Base-by-base conservation (phyloP, 2,888 invertebrate species). In the Thymelicus acteon region DNA sequence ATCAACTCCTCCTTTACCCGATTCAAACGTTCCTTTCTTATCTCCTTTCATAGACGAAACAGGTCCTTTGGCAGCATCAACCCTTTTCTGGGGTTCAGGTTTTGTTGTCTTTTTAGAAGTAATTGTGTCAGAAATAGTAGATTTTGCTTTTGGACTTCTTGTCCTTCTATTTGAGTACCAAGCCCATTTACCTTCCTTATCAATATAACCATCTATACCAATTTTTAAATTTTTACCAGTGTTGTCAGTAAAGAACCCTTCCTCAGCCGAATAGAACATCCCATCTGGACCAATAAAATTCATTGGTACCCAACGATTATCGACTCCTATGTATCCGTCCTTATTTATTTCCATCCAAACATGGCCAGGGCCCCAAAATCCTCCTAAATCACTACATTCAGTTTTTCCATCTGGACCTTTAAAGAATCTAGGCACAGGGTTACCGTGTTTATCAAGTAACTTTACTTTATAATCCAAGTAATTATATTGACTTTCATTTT, bases 401-500 rank as follows among this genome's bases (percentile, higher is more conserved):
- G 87, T 85, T 75, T 86, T 90, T 6, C 93, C 93, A 75, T 93
- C 91, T 0, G 88, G 90, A 10, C 90, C 91, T 79, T 88, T 92
- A 72, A 93, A 93, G 73, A 72, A 92, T 74, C 93, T 85, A 0
- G 88, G 85, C 3, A 93, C 85, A 62, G 81, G 89, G 77, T 91
- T 92, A n/a, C 93, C 93, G 63, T 76, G 75, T 75, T 89, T 92
- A 75, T 93, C 93, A 3, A 88, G 70, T 68, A 92, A 7, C 80
- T 92, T 93, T 0, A 93, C 91, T 85, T 86, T 92, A 72, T 88
- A 93, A 76, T 93, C 93, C 72, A 92, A 81, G 78, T 93, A 93
- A 72, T 72, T 90, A 73, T 92, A 93, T 75, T 91, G 90, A 67
- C 74, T 74, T 58, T 92, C 92, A 73, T 77, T 84, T 0, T 88